Evolutionary conservation across 2,888 invertebrate species (phyloP), one percentile per base, ranked within the genome.

Genomic region (Sclerodermus sp.): DNA sequence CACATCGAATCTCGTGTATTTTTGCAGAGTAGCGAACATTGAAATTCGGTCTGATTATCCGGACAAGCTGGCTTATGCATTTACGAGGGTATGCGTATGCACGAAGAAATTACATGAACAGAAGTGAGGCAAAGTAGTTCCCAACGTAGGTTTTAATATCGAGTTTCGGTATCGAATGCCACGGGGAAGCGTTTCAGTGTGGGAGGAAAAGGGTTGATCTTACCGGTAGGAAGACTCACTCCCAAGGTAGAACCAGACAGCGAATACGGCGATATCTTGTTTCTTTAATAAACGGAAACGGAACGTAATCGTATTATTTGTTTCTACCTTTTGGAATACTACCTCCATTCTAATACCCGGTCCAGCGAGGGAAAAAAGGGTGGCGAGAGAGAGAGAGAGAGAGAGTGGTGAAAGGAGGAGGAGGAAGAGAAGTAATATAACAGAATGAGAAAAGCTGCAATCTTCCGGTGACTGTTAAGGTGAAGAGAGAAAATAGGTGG

Each of bases 221-320:
- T 54, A 57, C 53, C 15, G 39, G 50, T 45, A 36, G 58, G 54
- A 53, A 53, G 53, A 54, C 53, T 49, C 53, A 50, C 47, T 55
- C 30, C 51, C 62, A 47, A 48, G 34, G 53, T 52, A 51, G 54
- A 60, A 61, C 59, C 61, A 57, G 66, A 65, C 60, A 60, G 59
- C 58, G 53, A 64, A 51, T 53, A 55, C 60, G 53, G 49, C 67
- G 65, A 74, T 78, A 77, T 78, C 77, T 74, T 77, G 72, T 78
- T 78, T 77, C 78, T 69, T 75, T 77, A 76, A 77, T 77, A 76
- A 77, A 78, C 77, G 78, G 78, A 78, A 78, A 76, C 73, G 73
- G 67, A 76, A 72, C 68, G 71, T 78, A 78, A 78, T 78, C 78
- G 77, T 76, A 77, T 78, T 78, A 78, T 78, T 77, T 73, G 75